Base-by-base conservation (phyloP, 2,888 invertebrate species). In the Spisula subtruncata region DNA sequence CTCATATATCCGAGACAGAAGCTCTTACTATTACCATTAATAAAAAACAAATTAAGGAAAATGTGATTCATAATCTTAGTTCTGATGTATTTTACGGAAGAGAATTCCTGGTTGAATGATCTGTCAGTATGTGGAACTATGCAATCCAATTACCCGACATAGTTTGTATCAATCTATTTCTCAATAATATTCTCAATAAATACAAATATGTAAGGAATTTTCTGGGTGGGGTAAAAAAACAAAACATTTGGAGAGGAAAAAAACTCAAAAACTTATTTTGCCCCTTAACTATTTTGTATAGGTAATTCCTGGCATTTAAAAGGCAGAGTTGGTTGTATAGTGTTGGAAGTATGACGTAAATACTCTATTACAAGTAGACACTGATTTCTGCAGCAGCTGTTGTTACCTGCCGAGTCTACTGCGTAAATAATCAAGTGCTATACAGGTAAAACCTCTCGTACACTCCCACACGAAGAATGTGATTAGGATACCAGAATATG, bases 311-410 rank as follows among this genome's bases (percentile, higher is more conserved):
- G 79, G 75, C 85, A 79, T 85, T 75, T 46, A 85, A 79, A 85
- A 48, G 54, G 85, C 85, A 85, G 75, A 79, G 80, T 80, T 85
- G 25, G 14, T 85, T 54, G 80, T 41, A 85, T 80, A 79, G 54
- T 84, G 51, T 80, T 56, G 2, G 35, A 48, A 0, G 79, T 85
- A 82, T 90, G 89, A 90, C 87, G 89, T 75, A 90, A 85, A 87
- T 84, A 75, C 81, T 32, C 75, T 25, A 85, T 75, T 87, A 81
- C 84, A 87, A 81, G 51, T 54, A 56, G 71, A 83, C 16, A 25
- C 51, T 89, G 83, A 89, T 84, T 79, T 81, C 46, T 0, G 51
- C 0, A 66, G 25, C 89, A 89, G 89, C 89, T 89, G 89, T 83
- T 35, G 41, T 46, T 84, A 60, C 66, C 85, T 85, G 85, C 75